phyloP scores from a whole-genome alignment of 2,888 invertebrate genomes.

The Teleiodes luculella region DNA sequence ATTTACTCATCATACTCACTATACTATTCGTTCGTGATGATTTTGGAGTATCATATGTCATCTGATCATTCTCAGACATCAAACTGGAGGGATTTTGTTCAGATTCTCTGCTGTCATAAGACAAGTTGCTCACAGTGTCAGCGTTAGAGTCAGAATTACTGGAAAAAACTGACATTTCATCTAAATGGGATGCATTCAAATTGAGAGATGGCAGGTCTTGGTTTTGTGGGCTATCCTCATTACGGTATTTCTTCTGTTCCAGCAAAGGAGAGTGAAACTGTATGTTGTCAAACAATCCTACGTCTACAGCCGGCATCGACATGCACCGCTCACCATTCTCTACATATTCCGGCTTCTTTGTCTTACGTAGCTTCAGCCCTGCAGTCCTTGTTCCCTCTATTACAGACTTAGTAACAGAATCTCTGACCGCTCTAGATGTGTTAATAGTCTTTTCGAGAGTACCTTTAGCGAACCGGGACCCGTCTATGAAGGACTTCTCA shows the following conservation, averaged over 20 bases:
- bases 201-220: slow-evolving; percentile 43
- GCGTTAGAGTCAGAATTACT: slow-evolving; percentile 60
- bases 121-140: slow-evolving; percentile 58
- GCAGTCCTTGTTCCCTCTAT: slow-evolving; percentile 81
- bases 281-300: slow-evolving; percentile 81
- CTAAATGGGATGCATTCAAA: slow-evolving; percentile 51
- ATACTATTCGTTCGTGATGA: slow-evolving; percentile 55
- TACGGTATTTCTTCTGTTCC: slow-evolving; percentile 56
- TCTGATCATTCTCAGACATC: slow-evolving; percentile 38
- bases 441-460: slow-evolving; percentile 67
- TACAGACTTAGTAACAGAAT: slow-evolving; percentile 79
- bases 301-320: slow-evolving; percentile 77
- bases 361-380: slow-evolving; percentile 63
- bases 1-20: slow-evolving; percentile 42
- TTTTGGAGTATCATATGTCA: slow-evolving; percentile 64
- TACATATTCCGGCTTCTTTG: slow-evolving; percentile 42
- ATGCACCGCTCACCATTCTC: slow-evolving; percentile 64
- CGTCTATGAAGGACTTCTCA: slow-evolving; percentile 57
- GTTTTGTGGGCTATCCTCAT: slow-evolving; percentile 32
- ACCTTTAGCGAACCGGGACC: slow-evolving; percentile 65
- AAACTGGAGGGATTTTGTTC: slow-evolving; percentile 36
- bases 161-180: slow-evolving; percentile 61
- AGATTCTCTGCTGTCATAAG: slow-evolving; percentile 52
- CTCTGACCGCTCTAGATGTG: slow-evolving; percentile 71
- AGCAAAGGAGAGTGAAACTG: slow-evolving; percentile 81